These are phyloP conservation scores for Rhamnusium bicolor DNA, from an alignment of 2,888 invertebrate species.

Conservation along the genomic window DNA sequence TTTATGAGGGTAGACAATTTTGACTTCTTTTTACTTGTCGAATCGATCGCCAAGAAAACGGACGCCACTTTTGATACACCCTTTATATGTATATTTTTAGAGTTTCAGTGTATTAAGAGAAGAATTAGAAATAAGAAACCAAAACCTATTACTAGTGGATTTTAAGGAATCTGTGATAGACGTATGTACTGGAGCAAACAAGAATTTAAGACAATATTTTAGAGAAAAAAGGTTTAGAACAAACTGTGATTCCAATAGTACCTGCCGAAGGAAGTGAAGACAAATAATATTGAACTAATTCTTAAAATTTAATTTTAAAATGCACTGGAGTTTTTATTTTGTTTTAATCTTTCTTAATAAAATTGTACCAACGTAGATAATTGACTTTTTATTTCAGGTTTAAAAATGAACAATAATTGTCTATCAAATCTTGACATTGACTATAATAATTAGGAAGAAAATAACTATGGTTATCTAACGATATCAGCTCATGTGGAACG, in stretches of 20 bases:
- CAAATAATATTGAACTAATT: not conserved
- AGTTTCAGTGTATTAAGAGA: slow-evolving; percentile 73
- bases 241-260: slow-evolving; percentile 45
- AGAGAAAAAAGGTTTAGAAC: slow-evolving; percentile 59
- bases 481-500: not conserved
- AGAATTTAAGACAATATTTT: slow-evolving; percentile 58
- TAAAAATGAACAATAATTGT: not conserved
- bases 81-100: slow-evolving; percentile 70
- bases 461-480: not conserved
- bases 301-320: not conserved
- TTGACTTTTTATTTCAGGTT: not conserved
- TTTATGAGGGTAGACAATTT: no score
- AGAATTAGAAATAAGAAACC: slow-evolving; percentile 72
- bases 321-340: not conserved
- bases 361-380: not conserved
- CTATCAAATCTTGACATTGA: slow-evolving; percentile 2
- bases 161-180: slow-evolving; percentile 66
- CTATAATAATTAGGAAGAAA: not conserved
- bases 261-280: no score
- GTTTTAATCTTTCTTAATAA: not conserved
- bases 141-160: slow-evolving; percentile 73
- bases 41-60: no score
- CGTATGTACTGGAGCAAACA: slow-evolving; percentile 63
- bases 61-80: no score
- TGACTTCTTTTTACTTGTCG: no score